Evolutionary conservation across 2,797 vertebrate genomes (phyloP), one percentile per base, ranked within the genome.

Genomic region (Acestrorhynchus altus): DNA sequence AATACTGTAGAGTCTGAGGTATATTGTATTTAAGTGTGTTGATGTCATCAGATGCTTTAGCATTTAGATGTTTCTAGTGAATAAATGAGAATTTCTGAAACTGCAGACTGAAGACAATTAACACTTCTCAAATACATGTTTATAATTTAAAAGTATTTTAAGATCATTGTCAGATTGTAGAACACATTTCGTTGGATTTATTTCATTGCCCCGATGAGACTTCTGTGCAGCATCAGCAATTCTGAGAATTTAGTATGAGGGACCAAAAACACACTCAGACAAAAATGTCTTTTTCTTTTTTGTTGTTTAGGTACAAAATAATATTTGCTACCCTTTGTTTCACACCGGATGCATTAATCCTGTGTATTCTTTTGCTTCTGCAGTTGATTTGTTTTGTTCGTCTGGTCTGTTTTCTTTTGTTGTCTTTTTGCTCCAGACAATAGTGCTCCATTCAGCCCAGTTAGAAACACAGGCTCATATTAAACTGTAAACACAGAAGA

Each of bases 401-500:
- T 28, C 61, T 60, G 44, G n/a, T 74, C 71, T 28, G 22, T 7
- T 8, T 2, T 57, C 44, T 60, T 52, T 28, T 46, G 47, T 69
- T 70, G 65, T 66, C 52, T 40, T 63, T 44, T 39, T 54, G 31
- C 78, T 47, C 64, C 5, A 2, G 70, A 35, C 57, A 64, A 64
- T 56, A 75, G 46, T 35, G 51, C 49, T 44, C 46, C 26, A 69
- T 74, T 74, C 44, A 65, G 63, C 65, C 52, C 72, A 57, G 78
- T 28, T 26, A 69, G 39, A 75, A 65, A 74, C 31, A 46, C 20
- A 56, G n/a, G 49, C 49, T 20, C 52, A 56, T 24, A 80, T 80
- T 80, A 80, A 74, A 56, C 52, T 24, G 78, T 79, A 75, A 75
- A 75, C 74, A 70, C 74, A 65, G 65, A 57, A 80, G 74, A 80